Conservation (phyloP, 2,113 vertebrate genomes). For the Hypomesus transpacificus region DNA sequence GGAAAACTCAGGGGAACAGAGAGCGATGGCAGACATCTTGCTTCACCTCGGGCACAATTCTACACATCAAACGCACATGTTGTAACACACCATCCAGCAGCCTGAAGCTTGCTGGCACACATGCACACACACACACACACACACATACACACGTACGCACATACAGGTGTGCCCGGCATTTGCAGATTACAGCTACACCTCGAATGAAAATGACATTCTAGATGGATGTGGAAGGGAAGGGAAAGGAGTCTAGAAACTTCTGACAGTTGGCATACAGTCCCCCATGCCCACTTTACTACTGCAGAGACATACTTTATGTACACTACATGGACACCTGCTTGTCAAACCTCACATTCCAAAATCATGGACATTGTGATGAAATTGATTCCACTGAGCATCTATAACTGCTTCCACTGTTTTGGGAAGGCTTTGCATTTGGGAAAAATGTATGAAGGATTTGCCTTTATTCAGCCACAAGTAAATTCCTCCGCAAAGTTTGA, state of each 20-base stretch:
- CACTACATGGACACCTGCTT: background rate
- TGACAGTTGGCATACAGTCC: background rate
- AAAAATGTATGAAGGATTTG: no score
- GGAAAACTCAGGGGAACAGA: slow-evolving; percentile 58
- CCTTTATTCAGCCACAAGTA: no score
- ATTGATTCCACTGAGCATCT: no score
- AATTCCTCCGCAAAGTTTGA: no score
- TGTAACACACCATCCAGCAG: slow-evolving; percentile 60
- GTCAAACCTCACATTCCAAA: no score
- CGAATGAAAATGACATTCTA: background rate
- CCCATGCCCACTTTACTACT: background rate
- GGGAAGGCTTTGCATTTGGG: no score
- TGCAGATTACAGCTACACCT: slow-evolving; percentile 61
- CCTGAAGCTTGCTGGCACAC: slow-evolving; percentile 53
- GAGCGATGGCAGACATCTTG: slow-evolving; percentile 71
- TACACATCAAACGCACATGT: slow-evolving; percentile 68
- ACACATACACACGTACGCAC: slow-evolving; percentile 9
- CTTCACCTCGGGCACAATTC: slow-evolving; percentile 67
- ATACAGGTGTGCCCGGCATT: slow-evolving; percentile 49
- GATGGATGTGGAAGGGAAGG: background rate
- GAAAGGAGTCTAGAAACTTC: background rate
- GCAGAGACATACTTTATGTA: background rate
- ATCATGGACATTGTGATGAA: no score
- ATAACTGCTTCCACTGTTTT: no score
- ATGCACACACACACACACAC: slow-evolving; percentile 24